These are phyloP conservation scores for Penaeus indicus DNA, from an alignment of 1,140 invertebrate genomes.

Conservation along the genomic window DNA sequence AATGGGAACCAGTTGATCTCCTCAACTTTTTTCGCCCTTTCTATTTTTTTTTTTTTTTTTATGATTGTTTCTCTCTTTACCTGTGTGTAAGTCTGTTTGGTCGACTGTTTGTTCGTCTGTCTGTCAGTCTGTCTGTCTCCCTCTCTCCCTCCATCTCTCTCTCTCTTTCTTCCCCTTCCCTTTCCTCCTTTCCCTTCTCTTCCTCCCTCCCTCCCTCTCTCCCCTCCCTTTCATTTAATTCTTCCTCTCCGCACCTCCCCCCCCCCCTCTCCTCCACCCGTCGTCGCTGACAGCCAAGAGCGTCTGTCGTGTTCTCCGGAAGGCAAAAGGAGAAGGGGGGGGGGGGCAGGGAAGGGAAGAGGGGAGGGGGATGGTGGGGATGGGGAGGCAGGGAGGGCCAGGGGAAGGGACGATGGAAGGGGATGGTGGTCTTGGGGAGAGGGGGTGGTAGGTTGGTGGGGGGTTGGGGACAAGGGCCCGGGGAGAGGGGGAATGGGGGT, in stretches of 20 bases:
- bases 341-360: no score
- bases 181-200: not conserved
- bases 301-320: no score
- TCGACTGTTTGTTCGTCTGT: not conserved
- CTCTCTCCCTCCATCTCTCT: constrained; percentile 18
- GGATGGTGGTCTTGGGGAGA: not conserved
- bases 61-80: not conserved
- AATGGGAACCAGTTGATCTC: not conserved
- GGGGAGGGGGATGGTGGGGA: no score
- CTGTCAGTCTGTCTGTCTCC: constrained; percentile 7
- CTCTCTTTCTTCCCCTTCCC: not conserved
- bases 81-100: not conserved
- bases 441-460: no score
- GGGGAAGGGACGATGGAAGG: not conserved
- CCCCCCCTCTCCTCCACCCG: no score
- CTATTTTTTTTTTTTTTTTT: not conserved
- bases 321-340: no score
- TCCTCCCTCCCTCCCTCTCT: no score
- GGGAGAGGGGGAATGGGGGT: no score
- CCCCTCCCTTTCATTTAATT: no score
- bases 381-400: not conserved
- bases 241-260: no score
- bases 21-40: not conserved
- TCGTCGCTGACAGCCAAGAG: no score
- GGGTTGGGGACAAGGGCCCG: not conserved